Evolutionary conservation across 2,797 vertebrate species (phyloP).

Genomic region (Phoxinus dragarum): DNA sequence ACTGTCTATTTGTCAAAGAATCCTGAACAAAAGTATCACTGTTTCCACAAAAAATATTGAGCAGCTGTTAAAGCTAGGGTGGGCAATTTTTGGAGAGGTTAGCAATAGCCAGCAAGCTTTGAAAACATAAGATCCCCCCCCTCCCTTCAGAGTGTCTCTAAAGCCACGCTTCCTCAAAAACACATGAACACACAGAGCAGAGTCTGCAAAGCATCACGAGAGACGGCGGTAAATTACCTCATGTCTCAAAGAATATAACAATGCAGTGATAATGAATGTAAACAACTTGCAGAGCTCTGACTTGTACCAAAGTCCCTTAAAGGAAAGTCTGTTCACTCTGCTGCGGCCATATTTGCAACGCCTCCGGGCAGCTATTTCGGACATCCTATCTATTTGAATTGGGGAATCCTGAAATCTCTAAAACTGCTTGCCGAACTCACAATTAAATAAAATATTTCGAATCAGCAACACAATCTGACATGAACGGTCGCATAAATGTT

Average conservation of each 20-base stretch:
- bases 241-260: not conserved
- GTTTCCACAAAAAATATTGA: not conserved
- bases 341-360: no score
- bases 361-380: no score
- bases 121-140: not conserved
- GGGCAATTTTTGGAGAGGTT: not conserved
- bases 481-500: not conserved
- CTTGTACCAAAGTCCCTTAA: not conserved
- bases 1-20: not conserved
- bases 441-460: no score
- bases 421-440: no score
- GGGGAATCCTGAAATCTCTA: not conserved
- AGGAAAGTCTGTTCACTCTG: no score
- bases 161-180: not conserved
- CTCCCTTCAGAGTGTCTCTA: not conserved
- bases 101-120: not conserved
- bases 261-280: not conserved
- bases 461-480: not conserved
- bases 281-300: not conserved
- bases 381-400: no score
- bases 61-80: not conserved
- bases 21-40: not conserved
- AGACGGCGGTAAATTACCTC: not conserved
- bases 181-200: not conserved
- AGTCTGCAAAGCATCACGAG: not conserved